Evolutionary conservation across 2,797 vertebrate species (phyloP).

Genomic region (Erethizon dorsatum): DNA sequence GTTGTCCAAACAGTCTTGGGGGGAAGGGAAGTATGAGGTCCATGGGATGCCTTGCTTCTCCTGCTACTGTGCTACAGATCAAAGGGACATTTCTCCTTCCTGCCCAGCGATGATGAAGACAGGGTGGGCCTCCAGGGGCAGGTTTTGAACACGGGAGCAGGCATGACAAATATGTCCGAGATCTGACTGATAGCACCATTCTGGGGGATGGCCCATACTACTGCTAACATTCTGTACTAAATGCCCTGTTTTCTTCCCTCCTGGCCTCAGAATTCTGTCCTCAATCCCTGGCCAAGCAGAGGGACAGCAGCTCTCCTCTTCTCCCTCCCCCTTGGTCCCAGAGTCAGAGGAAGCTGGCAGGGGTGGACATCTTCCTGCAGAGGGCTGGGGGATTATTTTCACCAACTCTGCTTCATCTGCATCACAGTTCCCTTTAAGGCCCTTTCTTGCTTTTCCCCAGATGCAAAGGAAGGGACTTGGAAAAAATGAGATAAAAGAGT

Average conservation of each 20-base stretch:
- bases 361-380: no score
- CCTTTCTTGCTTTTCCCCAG: background rate
- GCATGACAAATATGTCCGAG: conserved; percentile 59
- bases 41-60: background rate
- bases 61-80: conserved; percentile 61
- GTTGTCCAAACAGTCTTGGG: background rate
- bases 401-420: background rate
- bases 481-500: background rate
- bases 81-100: conserved; percentile 66
- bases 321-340: background rate
- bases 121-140: background rate
- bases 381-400: background rate
- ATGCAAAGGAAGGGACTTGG: background rate
- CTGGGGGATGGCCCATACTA: conserved; percentile 24
- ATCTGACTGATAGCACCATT: conserved; percentile 58
- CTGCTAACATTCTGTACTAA: background rate
- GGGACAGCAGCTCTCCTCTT: background rate
- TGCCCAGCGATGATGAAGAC: background rate
- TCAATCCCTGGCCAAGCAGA: background rate
- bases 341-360: background rate
- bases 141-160: conserved; percentile 61
- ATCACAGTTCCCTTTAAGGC: background rate
- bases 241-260: background rate
- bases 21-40: background rate
- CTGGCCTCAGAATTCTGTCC: background rate